These are phyloP conservation scores for Entelurus aequoreus DNA, from an alignment of 2,113 vertebrate genomes.

Conservation along the genomic window DNA sequence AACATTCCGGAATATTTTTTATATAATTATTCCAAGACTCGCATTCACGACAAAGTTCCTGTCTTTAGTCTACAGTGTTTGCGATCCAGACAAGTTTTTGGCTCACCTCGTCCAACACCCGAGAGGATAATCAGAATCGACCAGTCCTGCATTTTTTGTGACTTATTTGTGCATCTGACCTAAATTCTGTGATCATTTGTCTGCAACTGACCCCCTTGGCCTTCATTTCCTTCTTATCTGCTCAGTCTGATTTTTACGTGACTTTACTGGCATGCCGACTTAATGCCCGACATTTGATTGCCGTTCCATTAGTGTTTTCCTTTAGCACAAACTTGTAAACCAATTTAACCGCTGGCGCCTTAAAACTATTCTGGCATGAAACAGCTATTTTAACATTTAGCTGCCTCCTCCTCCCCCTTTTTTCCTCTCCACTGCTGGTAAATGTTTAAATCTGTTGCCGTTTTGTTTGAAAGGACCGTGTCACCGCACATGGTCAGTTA, in stretches of 20 bases:
- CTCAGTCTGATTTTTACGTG: constrained; percentile 44
- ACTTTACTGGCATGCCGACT: constrained; percentile 36
- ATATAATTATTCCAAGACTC: constrained; percentile 8
- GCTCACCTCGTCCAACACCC: constrained; percentile 29
- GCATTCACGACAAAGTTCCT: constrained; percentile 3
- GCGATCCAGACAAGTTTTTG: constrained; percentile 33
- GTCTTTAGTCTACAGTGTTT: constrained; percentile 23
- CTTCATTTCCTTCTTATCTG: constrained; percentile 36
- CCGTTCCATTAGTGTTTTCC: constrained; percentile 65
- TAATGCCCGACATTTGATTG: constrained; percentile 60
- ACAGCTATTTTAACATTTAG: constrained; percentile 58
- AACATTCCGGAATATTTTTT: background rate
- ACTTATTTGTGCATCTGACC: constrained; percentile 53
- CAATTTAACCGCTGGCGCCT: constrained; percentile 71
- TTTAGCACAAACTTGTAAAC: constrained; percentile 68
- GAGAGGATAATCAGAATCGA: constrained; percentile 35
- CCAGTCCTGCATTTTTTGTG: constrained; percentile 37
- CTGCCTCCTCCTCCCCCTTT: constrained; percentile 21
- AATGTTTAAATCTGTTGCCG: constrained; percentile 69
- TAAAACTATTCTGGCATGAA: constrained; percentile 69
- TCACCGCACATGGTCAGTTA: constrained; percentile 48
- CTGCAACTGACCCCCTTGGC: constrained; percentile 25
- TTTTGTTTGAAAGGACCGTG: constrained; percentile 59
- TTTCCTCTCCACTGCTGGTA: constrained; percentile 48
- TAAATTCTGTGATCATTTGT: constrained; percentile 42